Evolutionary conservation across 2,797 vertebrate genomes (phyloP).

Genomic region (Neosilurus mollespiculum): DNA sequence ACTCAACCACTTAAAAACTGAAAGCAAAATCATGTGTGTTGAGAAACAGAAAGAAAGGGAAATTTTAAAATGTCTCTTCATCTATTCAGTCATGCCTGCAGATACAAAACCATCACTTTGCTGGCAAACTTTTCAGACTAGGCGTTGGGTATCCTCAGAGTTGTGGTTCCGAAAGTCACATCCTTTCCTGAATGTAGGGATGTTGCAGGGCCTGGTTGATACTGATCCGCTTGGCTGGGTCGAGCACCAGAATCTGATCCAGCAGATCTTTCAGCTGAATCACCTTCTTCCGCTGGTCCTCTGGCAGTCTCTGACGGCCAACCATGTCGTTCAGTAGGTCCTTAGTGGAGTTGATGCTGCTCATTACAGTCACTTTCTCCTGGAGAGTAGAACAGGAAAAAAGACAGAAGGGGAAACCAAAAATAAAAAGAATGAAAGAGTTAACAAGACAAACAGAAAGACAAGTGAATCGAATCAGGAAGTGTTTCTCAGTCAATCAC

Average conservation of each 20-base stretch:
- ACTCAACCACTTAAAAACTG: constrained; percentile 23
- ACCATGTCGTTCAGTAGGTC: constrained; percentile 96
- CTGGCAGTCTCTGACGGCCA: constrained; percentile 93
- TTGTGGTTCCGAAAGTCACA: constrained; percentile 69
- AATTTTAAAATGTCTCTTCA: constrained; percentile 47
- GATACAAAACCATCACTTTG: constrained; percentile 53
- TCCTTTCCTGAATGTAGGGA: constrained; percentile 99
- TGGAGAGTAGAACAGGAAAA: constrained; percentile 51
- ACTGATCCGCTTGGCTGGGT: constrained; percentile 98
- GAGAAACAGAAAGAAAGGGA: background rate
- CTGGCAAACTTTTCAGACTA: constrained; percentile 37
- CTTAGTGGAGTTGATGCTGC: constrained; percentile 99
- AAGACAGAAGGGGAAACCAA: too few relatives aligned
- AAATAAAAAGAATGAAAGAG: too few relatives aligned
- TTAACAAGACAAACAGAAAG: background rate
- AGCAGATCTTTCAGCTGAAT: constrained; percentile 97
- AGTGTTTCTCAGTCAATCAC: background rate
- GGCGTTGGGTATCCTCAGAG: constrained; percentile 33
- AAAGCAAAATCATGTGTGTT: constrained; percentile 11
- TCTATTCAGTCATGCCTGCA: constrained; percentile 45
- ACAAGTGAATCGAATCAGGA: background rate
- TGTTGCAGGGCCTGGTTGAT: constrained; percentile 99
- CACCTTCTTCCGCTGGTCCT: constrained; percentile 99
- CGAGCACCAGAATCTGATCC: constrained; percentile 97
- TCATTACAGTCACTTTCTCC: constrained; percentile 99